These are phyloP conservation scores for Craseonycteris thonglongyai DNA, from an alignment of 2,113 vertebrate species.

Conservation along the genomic window DNA sequence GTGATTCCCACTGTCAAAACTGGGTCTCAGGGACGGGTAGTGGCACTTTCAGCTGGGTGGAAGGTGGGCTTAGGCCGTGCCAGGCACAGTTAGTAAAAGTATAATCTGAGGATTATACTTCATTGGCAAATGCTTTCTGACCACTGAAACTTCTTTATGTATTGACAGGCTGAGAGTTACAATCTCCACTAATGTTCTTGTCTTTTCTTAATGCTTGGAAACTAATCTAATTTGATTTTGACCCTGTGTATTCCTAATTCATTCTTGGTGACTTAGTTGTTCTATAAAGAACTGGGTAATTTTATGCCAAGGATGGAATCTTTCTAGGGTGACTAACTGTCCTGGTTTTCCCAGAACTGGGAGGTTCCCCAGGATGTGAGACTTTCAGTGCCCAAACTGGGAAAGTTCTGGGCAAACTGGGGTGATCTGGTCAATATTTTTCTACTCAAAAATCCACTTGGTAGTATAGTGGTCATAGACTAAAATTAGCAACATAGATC, in stretches of 20 bases:
- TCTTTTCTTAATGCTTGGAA: background rate
- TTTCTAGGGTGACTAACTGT: background rate
- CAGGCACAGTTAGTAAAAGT: background rate
- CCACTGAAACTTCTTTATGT: background rate
- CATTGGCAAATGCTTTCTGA: background rate
- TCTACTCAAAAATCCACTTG: background rate
- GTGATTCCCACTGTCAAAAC: background rate
- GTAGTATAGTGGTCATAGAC: background rate
- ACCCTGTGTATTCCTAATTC: background rate
- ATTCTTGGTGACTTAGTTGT: background rate
- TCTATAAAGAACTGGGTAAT: background rate
- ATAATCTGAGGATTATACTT: background rate
- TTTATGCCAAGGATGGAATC: background rate
- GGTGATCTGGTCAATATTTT: background rate
- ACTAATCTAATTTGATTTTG: background rate
- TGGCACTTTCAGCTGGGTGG: background rate
- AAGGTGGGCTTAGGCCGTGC: background rate
- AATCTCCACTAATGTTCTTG: background rate
- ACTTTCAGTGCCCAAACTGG: no score
- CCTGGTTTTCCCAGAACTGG: background rate
- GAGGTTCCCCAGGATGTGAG: background rate
- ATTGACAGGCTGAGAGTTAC: background rate
- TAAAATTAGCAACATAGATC: background rate
- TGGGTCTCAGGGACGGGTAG: background rate
- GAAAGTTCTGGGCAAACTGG: background rate